Percentiles rank a stretch among this genome's conserved stretches.
Evolutionary conservation across 2,888 invertebrate species (phyloP).

Genomic region (Stictocephala bisonia): DNA sequence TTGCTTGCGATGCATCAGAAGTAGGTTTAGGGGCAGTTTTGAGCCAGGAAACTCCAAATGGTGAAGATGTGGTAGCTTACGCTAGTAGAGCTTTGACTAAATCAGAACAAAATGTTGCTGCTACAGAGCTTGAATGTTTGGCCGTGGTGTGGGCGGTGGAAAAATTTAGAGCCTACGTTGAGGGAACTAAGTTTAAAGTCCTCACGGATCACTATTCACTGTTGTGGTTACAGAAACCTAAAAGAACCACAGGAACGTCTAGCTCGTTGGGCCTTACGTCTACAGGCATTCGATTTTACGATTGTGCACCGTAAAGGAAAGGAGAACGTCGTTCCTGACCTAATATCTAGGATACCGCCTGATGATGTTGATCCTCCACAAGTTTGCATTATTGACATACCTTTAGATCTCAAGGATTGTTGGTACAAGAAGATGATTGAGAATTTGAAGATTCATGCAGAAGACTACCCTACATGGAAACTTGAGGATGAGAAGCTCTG

Average conservation of each 20-base stretch:
- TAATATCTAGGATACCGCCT: too few relatives aligned
- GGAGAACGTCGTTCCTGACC: too few relatives aligned
- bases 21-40: slow-evolving; percentile 51
- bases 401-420: neutral
- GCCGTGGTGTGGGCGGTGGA: slow-evolving; percentile 55
- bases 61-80: slow-evolving; percentile 55
- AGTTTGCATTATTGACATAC: too few relatives aligned
- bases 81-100: slow-evolving; percentile 52
- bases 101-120: slow-evolving; percentile 53
- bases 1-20: slow-evolving; percentile 51
- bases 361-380: too few relatives aligned
- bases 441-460: too few relatives aligned
- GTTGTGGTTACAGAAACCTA: too few relatives aligned
- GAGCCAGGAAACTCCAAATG: slow-evolving; percentile 52
- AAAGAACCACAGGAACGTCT: too few relatives aligned
- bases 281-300: too few relatives aligned
- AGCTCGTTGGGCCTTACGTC: too few relatives aligned
- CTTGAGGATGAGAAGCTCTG: neutral
- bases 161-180: slow-evolving; percentile 55
- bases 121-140: slow-evolving; percentile 55
- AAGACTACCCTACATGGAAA: too few relatives aligned
- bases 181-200: slow-evolving; percentile 52
- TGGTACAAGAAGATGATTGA: too few relatives aligned
- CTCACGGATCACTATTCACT: slow-evolving; percentile 16
- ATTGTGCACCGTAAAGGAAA: too few relatives aligned